Base-by-base conservation (phyloP, 2,113 vertebrate species). In the Atractosteus spatula region DNA sequence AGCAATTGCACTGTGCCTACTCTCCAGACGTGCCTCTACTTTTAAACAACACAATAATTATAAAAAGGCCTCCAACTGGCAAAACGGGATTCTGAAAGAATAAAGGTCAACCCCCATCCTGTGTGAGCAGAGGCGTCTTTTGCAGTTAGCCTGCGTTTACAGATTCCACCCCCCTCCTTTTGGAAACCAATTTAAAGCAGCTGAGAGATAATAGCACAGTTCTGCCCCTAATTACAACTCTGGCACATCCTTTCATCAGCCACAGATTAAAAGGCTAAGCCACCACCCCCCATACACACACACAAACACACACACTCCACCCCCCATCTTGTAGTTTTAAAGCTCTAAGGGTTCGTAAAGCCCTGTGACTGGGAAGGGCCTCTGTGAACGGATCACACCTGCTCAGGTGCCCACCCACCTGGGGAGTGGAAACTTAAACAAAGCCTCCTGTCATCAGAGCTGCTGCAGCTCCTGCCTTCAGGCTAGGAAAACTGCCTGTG, bases 401-500 rank as follows among this genome's bases (percentile, higher is more conserved):
- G 86, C 75, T 61, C 88, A 90, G 89, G 89, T 91, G 89, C 81
- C 77, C 14, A 66, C 14, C 78, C 83, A 79, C 70, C 70, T 51
- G 81, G 86, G 78, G 66, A 72, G 72, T 85, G 88, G 87, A 87
- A 87, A 85, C 85, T 79, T 83, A 83, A 88, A 89, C 72, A 90
- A 89, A 90, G 71, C 14, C 56, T 79, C 66, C 56, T 11, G 45
- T 47, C 66, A 47, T 42, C 65, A 17, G 43, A 62, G 43, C 7
- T 8, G n/a, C n/a, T 14, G 56, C 11, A 59, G 56, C 56, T 59
- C 11, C 47, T 51, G 55, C 42, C 10, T 16, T 41, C 55, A 17
- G 29, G 42, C 59, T 12, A n/a, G 65, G 63, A 8, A 47, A 4
- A 3, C 57, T 17, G 41, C 79, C 74, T 83, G 84, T 10, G 10